phyloP scores from a whole-genome alignment of 2,797 vertebrate genomes.

The Gallinago nigripennis region DNA sequence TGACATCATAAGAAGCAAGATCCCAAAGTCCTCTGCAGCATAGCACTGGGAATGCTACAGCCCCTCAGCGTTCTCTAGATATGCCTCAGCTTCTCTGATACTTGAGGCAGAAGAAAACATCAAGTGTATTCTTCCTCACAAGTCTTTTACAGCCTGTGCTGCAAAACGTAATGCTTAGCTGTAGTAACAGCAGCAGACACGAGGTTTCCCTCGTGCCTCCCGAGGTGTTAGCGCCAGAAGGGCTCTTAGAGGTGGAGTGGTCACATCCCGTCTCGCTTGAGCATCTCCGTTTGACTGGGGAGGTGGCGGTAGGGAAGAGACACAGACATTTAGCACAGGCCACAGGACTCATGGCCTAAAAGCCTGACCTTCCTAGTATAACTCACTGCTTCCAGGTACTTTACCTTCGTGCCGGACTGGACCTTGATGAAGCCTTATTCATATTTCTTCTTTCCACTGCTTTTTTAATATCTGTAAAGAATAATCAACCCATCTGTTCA shows the following conservation, averaged over 20 bases:
- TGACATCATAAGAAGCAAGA: constrained; percentile 37
- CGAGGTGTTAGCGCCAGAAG: constrained; percentile 48
- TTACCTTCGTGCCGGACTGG: constrained; percentile 99
- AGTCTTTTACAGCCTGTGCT: constrained; percentile 31
- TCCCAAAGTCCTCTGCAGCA: constrained; percentile 16
- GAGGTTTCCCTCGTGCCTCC: constrained; percentile 60
- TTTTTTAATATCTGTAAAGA: constrained; percentile 99
- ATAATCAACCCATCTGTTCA: constrained; percentile 99
- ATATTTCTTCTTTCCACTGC: constrained; percentile 96
- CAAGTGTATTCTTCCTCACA: constrained; percentile 53
- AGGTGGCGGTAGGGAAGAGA: constrained; percentile 57
- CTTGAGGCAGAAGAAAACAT: constrained; percentile 47
- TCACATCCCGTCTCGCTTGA: constrained; percentile 53
- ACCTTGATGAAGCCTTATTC: constrained; percentile 95
- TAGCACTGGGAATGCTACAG: neutral
- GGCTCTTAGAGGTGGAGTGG: constrained; percentile 45
- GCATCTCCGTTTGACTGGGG: constrained; percentile 64
- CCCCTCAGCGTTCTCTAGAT: neutral
- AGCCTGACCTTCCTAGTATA: constrained; percentile 76
- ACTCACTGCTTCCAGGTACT: constrained; percentile 84
- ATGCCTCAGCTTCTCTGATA: constrained; percentile 7
- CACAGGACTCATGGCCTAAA: constrained; percentile 65
- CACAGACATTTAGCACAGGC: constrained; percentile 74
- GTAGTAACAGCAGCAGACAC: constrained; percentile 57
- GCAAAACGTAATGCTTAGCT: constrained; percentile 48